phyloP scores from a whole-genome alignment of 2,113 vertebrate species.

The Albula goreensis region DNA sequence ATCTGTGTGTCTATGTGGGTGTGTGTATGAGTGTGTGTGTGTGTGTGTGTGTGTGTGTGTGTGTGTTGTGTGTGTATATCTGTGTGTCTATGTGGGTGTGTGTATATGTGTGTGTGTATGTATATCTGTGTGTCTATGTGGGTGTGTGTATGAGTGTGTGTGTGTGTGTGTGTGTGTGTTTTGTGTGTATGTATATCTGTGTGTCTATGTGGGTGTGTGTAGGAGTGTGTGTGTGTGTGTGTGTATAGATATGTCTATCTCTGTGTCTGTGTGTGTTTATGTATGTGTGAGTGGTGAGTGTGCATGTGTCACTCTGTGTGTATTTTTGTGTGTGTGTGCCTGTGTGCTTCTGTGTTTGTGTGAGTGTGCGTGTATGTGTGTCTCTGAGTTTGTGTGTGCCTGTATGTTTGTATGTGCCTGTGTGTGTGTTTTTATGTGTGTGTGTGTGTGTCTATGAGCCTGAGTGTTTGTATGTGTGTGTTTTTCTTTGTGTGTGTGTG shows the following conservation, averaged over 20 bases:
- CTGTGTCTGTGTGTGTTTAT: background rate
- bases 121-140: background rate
- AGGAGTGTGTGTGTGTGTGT: background rate
- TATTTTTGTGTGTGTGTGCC: background rate
- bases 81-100: slow-evolving; percentile 1
- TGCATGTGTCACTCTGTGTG: background rate
- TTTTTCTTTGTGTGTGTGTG: background rate
- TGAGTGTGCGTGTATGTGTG: slow-evolving; percentile 17
- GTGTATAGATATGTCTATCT: slow-evolving; percentile 34
- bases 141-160: background rate
- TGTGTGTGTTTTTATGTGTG: background rate
- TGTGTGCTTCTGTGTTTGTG: background rate
- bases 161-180: slow-evolving; percentile 2
- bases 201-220: background rate
- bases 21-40: slow-evolving; percentile 31
- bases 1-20: background rate
- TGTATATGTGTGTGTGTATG: background rate
- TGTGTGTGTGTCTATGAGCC: background rate
- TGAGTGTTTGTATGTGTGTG: background rate
- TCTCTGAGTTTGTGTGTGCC: background rate
- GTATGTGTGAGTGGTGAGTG: background rate
- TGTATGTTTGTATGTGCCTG: background rate
- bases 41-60: slow-evolving; percentile 33
- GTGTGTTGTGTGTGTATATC: slow-evolving; percentile 25
- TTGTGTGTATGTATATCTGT: background rate